Percentiles rank a stretch among this genome's conserved stretches.
Evolutionary conservation across 35 echinoderm and acorn worm genomes (phyloP).

Genomic region (Chiridota heheva): DNA sequence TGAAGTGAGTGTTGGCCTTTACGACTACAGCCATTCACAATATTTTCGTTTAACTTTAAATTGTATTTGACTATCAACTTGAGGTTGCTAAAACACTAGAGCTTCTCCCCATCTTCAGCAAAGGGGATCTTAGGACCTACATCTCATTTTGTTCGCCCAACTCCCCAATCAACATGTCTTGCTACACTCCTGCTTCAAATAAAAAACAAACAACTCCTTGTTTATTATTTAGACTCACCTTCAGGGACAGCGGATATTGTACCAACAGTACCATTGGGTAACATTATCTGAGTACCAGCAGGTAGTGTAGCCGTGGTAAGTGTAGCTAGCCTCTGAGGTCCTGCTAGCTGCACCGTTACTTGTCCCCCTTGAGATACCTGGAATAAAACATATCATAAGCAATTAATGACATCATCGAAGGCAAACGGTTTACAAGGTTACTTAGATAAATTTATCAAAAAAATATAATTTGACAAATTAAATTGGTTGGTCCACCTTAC

Average conservation of each 20-base stretch:
- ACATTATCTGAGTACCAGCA: slow-evolving; percentile 82
- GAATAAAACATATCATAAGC: not conserved
- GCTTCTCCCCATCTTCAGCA: no score
- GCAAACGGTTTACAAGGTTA: no score
- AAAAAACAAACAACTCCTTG: no score
- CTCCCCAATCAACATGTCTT: not conserved
- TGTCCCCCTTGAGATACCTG: slow-evolving; percentile 67
- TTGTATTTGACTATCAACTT: no score
- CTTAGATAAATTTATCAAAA: no score
- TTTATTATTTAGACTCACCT: no score
- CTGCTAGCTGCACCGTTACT: slow-evolving; percentile 63
- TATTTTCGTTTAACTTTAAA: no score
- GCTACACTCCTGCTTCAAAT: not conserved
- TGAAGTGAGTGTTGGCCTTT: no score
- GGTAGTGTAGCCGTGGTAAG: slow-evolving; percentile 70
- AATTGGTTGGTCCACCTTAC: no score
- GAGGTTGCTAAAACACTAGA: no score
- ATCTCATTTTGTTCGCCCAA: not conserved
- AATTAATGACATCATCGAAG: not conserved
- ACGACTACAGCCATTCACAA: no score
- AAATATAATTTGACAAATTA: no score
- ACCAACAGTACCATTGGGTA: slow-evolving; percentile 61
- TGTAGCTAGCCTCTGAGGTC: slow-evolving; percentile 64
- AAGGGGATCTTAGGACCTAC: not conserved
- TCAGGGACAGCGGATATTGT: slow-evolving; percentile 60